Base-by-base conservation (phyloP, 2,888 invertebrate genomes). In the Blastobasis lacticolella region DNA sequence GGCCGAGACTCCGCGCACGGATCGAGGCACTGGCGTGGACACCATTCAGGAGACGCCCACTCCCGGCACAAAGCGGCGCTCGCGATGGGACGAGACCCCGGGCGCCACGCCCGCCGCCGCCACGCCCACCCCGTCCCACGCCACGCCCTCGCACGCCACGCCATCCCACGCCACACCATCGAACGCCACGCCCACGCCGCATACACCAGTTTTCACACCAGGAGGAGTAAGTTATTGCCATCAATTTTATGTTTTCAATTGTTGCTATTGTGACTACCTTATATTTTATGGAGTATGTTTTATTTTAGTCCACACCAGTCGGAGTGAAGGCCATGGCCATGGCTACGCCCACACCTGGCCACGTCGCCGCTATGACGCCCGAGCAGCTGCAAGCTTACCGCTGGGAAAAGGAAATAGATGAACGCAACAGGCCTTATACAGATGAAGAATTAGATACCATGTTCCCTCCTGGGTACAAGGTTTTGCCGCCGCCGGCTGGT, bases 41-140 rank as follows among this genome's bases (percentile, higher is more conserved):
- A 87, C 93, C 10, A 94, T 95, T 49, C 94, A 97, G 69, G 97
- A 97, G 79, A 96, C 97, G 0, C 97, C 98, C 0, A 98, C 98
- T 0, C 97, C 98, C 0, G 95, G 97, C 40, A 96, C 97, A 50
- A 99, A 99, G 81, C 91, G 99, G 0, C 92, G 98, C 51, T 97
- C 98, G 53, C 93, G 99, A 57, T 99, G 99, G 99, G 99, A 99
- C 79, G 98, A 99, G 83, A 99, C 99, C 0, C 99, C 99, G 0
- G 94, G 94, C 64, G 87, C 90, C 9, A 94, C 94, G 50, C 94
- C 94, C 0, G 90, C 92, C 52, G 82, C 93, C 55, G 91, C 94
- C 69, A 93, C 94, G 50, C 93, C 94, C 37, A 92, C 94, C 8
- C 94, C 94, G 0, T 89, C 82, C 5, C 92, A 91, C 72, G 91